Conservation (phyloP, 1,140 invertebrate genomes). For the Microplitis demolitor region DNA sequence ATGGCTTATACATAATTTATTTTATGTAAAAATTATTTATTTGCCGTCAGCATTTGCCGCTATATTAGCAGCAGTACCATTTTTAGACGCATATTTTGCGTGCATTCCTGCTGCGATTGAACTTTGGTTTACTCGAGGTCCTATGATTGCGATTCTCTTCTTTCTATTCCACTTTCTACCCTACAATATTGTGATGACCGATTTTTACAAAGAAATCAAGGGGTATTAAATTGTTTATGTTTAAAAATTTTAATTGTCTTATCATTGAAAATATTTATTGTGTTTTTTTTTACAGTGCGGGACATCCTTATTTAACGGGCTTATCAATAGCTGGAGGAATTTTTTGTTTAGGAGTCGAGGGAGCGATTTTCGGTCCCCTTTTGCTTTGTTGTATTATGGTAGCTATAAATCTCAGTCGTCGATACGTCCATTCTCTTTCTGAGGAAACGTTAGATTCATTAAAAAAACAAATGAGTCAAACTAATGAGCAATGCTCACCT, state of each 20-base stretch:
- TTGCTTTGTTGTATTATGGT: slow-evolving; percentile 87
- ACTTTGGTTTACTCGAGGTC: slow-evolving; percentile 85
- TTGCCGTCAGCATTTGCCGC: slow-evolving; percentile 92
- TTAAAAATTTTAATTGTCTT: slow-evolving; percentile 1
- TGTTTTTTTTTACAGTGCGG: slow-evolving; percentile 69
- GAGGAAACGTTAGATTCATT: slow-evolving; percentile 54
- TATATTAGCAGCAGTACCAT: slow-evolving; percentile 90
- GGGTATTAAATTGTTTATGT: slow-evolving; percentile 66
- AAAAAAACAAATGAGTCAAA: slow-evolving; percentile 49
- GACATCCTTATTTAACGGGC: slow-evolving; percentile 98
- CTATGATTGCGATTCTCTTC: slow-evolving; percentile 77
- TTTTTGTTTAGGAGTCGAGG: slow-evolving; percentile 94
- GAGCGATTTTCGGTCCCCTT: slow-evolving; percentile 94
- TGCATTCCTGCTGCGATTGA: slow-evolving; percentile 92
- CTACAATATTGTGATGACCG: slow-evolving; percentile 88
- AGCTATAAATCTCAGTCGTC: slow-evolving; percentile 73
- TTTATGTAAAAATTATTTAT: slow-evolving; percentile 93
- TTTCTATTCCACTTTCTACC: slow-evolving; percentile 86
- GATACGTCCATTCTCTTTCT: slow-evolving; percentile 61
- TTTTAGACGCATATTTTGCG: slow-evolving; percentile 93
- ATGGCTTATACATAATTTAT: slow-evolving; percentile 95
- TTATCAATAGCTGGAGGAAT: slow-evolving; percentile 97
- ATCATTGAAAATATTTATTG: slow-evolving; percentile 24
- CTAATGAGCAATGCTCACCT: slow-evolving; percentile 27
- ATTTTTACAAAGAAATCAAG: slow-evolving; percentile 97